Conservation (phyloP, 2,113 vertebrate genomes). For the Carlito syrichta region DNA sequence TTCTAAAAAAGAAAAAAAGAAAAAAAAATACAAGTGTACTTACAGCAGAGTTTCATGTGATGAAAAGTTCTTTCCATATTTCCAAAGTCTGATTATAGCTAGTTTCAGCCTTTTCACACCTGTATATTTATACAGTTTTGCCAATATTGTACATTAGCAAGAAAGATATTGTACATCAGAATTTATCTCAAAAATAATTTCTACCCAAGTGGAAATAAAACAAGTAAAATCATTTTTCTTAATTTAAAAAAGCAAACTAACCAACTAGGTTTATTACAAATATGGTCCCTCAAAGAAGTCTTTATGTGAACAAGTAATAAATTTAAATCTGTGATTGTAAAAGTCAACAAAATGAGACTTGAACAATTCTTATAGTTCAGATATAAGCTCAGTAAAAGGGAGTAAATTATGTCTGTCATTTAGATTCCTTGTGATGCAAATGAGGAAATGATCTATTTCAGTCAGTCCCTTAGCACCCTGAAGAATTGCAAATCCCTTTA, state of each 20-base stretch:
- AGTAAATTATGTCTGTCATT: not conserved
- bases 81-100: not conserved
- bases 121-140: not conserved
- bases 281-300: not conserved
- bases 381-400: not conserved
- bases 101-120: not conserved
- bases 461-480: not conserved
- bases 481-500: not conserved
- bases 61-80: not conserved
- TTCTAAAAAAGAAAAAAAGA: no score
- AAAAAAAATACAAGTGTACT: not conserved
- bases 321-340: not conserved
- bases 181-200: not conserved
- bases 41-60: not conserved
- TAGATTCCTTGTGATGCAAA: constrained; percentile 1
- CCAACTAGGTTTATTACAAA: not conserved
- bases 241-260: not conserved
- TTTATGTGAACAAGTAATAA: not conserved
- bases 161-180: not conserved
- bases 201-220: not conserved
- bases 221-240: not conserved
- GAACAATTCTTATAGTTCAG: not conserved
- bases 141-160: not conserved
- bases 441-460: not conserved
- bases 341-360: not conserved